Evolutionary conservation across 2,113 vertebrate genomes (phyloP).

Genomic region (Oncorhynchus masou): DNA sequence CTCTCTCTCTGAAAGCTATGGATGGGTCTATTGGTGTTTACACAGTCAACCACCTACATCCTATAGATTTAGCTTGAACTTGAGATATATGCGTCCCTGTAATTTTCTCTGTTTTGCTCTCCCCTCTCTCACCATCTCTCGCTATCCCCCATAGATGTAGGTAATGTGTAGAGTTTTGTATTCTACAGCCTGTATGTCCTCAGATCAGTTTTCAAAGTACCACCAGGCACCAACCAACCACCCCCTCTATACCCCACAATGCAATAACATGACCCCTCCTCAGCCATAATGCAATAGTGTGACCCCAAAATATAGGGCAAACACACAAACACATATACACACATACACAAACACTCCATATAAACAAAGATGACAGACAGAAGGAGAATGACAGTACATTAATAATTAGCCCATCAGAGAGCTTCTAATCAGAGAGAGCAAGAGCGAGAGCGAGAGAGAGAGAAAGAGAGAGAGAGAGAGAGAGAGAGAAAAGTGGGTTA

Average conservation of each 20-base stretch:
- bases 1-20: too few species aligned
- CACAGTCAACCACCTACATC: too few species aligned
- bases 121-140: slow-evolving; percentile 8
- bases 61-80: too few species aligned
- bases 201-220: slow-evolving; percentile 62
- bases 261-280: slow-evolving; percentile 43
- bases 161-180: too few species aligned
- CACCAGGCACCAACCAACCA: slow-evolving; percentile 36
- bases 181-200: too few species aligned
- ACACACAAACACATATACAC: background rate
- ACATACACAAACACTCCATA: slow-evolving; percentile 4
- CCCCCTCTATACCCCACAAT: slow-evolving; percentile 29
- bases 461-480: too few species aligned
- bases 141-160: slow-evolving; percentile 2
- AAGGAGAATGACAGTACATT: background rate
- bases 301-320: slow-evolving; percentile 40
- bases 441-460: too few species aligned
- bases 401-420: too few species aligned
- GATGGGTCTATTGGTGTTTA: too few species aligned
- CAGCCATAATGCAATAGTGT: slow-evolving; percentile 35
- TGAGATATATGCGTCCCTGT: too few species aligned
- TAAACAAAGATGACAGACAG: background rate
- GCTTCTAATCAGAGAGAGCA: too few species aligned
- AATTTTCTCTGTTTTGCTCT: background rate
- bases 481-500: slow-evolving; percentile 9